These are phyloP conservation scores for Paraplagusia blochii DNA, from an alignment of 2,113 vertebrate species.

Conservation along the genomic window DNA sequence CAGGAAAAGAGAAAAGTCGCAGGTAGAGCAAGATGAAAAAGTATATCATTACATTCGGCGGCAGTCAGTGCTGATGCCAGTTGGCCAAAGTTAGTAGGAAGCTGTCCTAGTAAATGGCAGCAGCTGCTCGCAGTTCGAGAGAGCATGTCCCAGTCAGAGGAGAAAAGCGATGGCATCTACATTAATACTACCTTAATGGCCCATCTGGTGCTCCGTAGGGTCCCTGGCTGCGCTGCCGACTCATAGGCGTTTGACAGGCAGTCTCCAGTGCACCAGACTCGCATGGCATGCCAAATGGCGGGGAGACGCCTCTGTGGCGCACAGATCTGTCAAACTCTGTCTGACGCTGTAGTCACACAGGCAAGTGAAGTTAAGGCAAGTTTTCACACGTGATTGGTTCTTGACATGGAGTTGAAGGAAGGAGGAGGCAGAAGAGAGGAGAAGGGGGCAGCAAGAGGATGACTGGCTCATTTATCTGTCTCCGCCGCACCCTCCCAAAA, in stretches of 20 bases:
- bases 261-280: constrained; percentile 98
- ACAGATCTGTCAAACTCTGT: constrained; percentile 97
- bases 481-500: constrained; percentile 37
- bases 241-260: constrained; percentile 99
- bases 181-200: constrained; percentile 99
- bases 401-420: constrained; percentile 66
- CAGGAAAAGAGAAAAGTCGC: constrained; percentile 72
- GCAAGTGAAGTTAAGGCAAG: constrained; percentile 84
- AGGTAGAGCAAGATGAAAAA: constrained; percentile 80
- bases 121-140: constrained; percentile 99
- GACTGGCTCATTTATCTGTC: constrained; percentile 60
- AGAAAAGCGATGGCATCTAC: constrained; percentile 99
- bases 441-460: constrained; percentile 61
- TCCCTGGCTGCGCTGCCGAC: constrained; percentile 98
- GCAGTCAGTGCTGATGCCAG: constrained; percentile 91
- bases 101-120: constrained; percentile 99
- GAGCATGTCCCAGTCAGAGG: constrained; percentile 99
- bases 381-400: constrained; percentile 84
- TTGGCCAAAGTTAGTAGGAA: constrained; percentile 99
- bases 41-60: constrained; percentile 83
- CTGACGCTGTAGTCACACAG: constrained; percentile 84
- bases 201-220: constrained; percentile 99
- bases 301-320: constrained; percentile 90
- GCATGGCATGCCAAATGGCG: constrained; percentile 98
- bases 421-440: constrained; percentile 12